Evolutionary conservation across 2,113 vertebrate genomes (phyloP), one percentile per base, ranked within the genome.

Genomic region (Eulacestoma nigropectus): DNA sequence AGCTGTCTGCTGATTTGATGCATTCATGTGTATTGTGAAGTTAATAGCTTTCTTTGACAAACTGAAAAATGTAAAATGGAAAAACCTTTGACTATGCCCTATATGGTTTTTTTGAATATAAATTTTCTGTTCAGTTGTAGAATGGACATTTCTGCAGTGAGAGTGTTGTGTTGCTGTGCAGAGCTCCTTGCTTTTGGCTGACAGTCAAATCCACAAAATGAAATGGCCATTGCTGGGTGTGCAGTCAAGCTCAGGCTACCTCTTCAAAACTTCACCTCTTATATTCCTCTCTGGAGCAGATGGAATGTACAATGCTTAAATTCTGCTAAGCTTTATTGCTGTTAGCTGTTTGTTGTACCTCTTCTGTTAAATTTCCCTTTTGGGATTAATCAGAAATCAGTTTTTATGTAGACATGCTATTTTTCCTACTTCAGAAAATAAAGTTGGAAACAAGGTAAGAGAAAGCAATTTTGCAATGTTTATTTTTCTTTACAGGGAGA

Each of bases 401-500:
- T 22, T 88, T 75, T 69, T 68, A 62, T 64, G 56, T 13, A 67
- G 70, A 25, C 39, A 14, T 56, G 2, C 23, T 67, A 10, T 52
- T 82, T 93, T 89, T 78, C 37, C 50, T 39, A 13, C 49, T 64
- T 33, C 10, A 82, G 49, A 77, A 75, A 52, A 16, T 10, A 26
- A 63, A 35, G 29, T 39, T 62, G 44, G 46, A 62, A 76, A 49
- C 19, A 60, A 62, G n/a, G 25, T 72, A 52, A 81, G 64, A 76
- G 19, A 69, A 84, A 64, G 19, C 69, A 84, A 18, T 81, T 92
- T 81, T 25, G 4, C 41, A 32, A 12, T 83, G 13, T 86, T 88
- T 78, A 11, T 91, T 92, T 95, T 89, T 95, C 35, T 96, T 97
- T 90, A 33, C 90, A 99, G 99, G 98, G 99, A 65, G 98, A 99